Evolutionary conservation across 2,113 vertebrate species (phyloP).

Genomic region (Halichoeres trimaculatus): DNA sequence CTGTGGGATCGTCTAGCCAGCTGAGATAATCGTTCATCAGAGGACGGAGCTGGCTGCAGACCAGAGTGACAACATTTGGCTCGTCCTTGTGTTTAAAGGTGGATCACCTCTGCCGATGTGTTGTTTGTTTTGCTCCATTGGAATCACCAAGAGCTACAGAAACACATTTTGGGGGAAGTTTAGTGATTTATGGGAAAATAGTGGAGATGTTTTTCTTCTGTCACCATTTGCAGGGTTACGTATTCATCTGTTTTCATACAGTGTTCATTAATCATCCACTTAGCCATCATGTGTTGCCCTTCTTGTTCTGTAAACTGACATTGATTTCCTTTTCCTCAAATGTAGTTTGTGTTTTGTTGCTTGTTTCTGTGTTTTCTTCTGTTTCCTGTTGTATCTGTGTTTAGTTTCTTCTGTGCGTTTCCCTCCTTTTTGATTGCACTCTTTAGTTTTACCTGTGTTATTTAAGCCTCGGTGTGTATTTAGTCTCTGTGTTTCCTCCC

Average conservation of each 20-base stretch:
- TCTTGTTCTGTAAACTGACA: too few species aligned
- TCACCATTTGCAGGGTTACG: slow-evolving; percentile 2
- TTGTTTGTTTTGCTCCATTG: slow-evolving; percentile 38
- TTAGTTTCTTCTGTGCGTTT: too few species aligned
- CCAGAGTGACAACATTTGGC: slow-evolving; percentile 34
- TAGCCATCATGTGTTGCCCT: too few species aligned
- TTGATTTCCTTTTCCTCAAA: too few species aligned
- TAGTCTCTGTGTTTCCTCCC: too few species aligned
- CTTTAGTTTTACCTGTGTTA: too few species aligned
- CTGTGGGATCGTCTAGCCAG: slow-evolving; percentile 13
- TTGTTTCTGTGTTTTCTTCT: too few species aligned
- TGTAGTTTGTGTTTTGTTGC: too few species aligned
- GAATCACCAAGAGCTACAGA: slow-evolving; percentile 17
- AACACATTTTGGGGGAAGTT: slow-evolving; percentile 40
- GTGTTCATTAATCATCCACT: too few species aligned
- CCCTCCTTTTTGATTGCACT: too few species aligned
- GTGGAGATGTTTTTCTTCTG: not conserved
- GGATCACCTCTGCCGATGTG: slow-evolving; percentile 19
- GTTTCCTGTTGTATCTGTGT: too few species aligned
- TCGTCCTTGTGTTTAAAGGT: slow-evolving; percentile 36
- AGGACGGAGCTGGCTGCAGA: slow-evolving; percentile 16
- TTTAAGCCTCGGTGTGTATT: too few species aligned
- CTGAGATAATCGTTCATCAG: not conserved
- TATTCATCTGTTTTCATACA: slow-evolving; percentile 12
- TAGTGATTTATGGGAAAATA: slow-evolving; percentile 45